These are phyloP conservation scores for Isichthys henryi DNA, from an alignment of 2,113 vertebrate species.

Conservation along the genomic window DNA sequence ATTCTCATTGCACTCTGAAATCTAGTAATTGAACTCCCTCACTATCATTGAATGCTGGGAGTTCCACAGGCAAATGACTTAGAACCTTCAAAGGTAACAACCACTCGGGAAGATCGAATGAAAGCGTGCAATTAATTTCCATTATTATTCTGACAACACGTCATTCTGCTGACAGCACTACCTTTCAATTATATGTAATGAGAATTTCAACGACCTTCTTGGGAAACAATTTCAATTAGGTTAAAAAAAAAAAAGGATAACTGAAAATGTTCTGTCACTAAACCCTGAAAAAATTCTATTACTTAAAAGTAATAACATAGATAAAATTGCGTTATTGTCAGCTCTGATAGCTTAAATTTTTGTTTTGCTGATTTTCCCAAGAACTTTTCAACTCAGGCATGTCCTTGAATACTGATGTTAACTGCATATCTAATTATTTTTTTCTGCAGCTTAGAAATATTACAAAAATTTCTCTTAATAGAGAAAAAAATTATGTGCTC, in stretches of 20 bases:
- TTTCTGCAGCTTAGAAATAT: background rate
- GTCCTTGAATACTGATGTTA: background rate
- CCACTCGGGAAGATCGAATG: background rate
- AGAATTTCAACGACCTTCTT: background rate
- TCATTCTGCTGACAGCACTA: background rate
- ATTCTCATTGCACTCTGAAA: background rate
- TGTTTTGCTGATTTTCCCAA: background rate
- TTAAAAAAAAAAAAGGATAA: background rate
- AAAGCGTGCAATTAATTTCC: background rate
- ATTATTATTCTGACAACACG: background rate
- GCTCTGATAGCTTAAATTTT: background rate
- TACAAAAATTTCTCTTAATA: background rate
- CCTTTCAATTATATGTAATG: background rate
- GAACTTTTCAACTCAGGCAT: background rate
- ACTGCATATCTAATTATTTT: background rate
- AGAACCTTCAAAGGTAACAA: background rate
- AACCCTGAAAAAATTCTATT: background rate
- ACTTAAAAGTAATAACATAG: background rate
- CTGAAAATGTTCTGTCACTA: background rate
- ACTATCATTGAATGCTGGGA: background rate
- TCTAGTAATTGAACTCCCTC: background rate
- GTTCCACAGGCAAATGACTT: background rate
- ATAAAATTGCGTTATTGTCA: background rate
- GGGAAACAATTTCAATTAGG: background rate
- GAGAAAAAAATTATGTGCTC: background rate